Base-by-base conservation (phyloP, 2,888 invertebrate genomes). In the Folsomia candida region DNA sequence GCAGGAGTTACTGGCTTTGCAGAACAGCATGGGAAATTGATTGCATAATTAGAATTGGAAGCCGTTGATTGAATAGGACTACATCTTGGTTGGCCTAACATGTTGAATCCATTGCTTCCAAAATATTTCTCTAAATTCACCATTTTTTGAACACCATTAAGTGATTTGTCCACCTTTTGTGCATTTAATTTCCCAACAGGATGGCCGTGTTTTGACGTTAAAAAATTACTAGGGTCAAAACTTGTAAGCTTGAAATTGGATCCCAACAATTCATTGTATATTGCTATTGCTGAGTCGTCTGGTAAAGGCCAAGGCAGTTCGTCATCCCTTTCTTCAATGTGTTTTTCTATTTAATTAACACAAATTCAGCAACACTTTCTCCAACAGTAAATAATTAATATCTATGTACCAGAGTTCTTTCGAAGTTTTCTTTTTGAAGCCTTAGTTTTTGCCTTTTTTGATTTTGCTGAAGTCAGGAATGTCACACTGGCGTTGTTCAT, bases 261-360 rank as follows among this genome's bases (percentile, higher is more conserved):
- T 9, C 27, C 29, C n/a, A 27, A 14, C 3, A 62, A 26, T 20
- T 62, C 25, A 18, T 59, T 29, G 22, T 62, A 62, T 20, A 62
- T 18, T 3, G 28, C 62, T 4, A 22, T 27, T 4, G 67, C 63
- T 1, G 72, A 67, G 20, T 72, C 72, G 51, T 62, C 28, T 25
- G 72, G 37, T 20, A 37, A 18, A 20, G 70, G 73, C 73, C 73
- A 73, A 11, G 73, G 73, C 22, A 73, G 54, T 61, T 67, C 73
- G 59, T 73, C 66, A 20, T 73, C 68, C 26, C 68, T 20, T 1
- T 58, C 51, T n/a, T 65, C 72, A 9, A 67, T 22, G 6, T 51
- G 65, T 54, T 69, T 72, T 54, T 67, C 72, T 54, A 57, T 18
- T 11, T 11, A 11, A 11, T 57, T 57, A n/a, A 57, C 6, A 57